These are phyloP conservation scores for Tachuris rubrigastra DNA, from an alignment of 2,113 vertebrate species.

Conservation along the genomic window DNA sequence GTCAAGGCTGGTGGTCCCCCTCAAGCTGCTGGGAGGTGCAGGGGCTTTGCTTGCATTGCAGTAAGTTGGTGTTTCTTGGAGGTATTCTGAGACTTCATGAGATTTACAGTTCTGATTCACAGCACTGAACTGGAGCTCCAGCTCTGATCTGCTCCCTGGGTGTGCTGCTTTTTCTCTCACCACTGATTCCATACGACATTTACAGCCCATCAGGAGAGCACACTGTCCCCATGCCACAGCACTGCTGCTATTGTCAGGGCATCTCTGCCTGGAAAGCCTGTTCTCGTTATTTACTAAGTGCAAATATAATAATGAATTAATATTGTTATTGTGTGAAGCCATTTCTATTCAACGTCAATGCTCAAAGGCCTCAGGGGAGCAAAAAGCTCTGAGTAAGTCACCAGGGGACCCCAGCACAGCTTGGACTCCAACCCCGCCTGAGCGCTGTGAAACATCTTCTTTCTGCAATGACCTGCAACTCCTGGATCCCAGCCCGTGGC, in stretches of 20 bases:
- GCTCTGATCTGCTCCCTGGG: background rate
- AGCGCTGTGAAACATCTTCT: conserved; percentile 28
- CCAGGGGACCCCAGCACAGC: background rate
- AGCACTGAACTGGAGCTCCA: background rate
- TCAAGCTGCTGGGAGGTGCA: background rate
- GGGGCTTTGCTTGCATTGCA: background rate
- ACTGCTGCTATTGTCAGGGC: background rate
- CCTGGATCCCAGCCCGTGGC: background rate
- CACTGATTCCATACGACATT: background rate
- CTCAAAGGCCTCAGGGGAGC: background rate
- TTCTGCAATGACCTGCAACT: background rate
- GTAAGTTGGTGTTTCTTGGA: background rate
- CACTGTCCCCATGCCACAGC: background rate
- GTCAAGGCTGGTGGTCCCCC: background rate
- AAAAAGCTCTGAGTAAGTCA: background rate
- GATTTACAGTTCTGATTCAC: background rate
- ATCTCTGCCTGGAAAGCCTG: background rate
- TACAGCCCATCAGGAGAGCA: background rate
- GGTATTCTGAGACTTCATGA: background rate
- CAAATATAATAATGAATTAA: background rate
- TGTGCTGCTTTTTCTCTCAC: background rate
- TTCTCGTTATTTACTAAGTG: background rate
- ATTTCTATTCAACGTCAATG: background rate
- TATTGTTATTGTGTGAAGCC: background rate
- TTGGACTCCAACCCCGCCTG: background rate